A percentile compares a stretch with the other conserved stretches of the same genome.
Evolutionary conservation across 2,113 vertebrate genomes (phyloP).

Genomic region (Tragelaphus strepsiceros): DNA sequence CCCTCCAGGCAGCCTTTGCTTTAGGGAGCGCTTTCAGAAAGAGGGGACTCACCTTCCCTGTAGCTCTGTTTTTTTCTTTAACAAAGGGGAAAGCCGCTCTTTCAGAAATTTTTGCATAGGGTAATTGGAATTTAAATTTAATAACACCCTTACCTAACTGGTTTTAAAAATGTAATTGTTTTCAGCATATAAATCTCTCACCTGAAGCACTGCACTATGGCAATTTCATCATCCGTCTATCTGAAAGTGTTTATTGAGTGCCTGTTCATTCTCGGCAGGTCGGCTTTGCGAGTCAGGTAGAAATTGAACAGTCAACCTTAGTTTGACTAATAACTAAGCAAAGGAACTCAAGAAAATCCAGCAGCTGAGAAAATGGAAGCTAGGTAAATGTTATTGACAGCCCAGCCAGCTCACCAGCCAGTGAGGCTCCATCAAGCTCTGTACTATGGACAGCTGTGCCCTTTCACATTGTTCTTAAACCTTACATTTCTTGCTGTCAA

Average conservation of each 20-base stretch:
- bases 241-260: slow-evolving; percentile 33
- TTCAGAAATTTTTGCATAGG: slow-evolving; percentile 57
- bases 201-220: not conserved
- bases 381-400: not conserved
- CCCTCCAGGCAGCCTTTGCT: not conserved
- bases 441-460: not conserved
- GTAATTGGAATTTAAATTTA: slow-evolving; percentile 69
- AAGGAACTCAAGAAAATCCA: slow-evolving; percentile 18
- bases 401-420: not conserved
- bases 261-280: not conserved
- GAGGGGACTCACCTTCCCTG: not conserved
- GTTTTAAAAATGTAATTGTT: slow-evolving; percentile 61
- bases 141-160: slow-evolving; percentile 38
- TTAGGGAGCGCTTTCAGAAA: not conserved
- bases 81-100: slow-evolving; percentile 29
- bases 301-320: slow-evolving; percentile 56
- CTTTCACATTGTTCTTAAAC: not conserved
- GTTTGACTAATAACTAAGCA: slow-evolving; percentile 52
- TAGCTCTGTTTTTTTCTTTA: slow-evolving; percentile 45
- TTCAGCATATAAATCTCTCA: slow-evolving; percentile 53
- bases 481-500: not conserved
- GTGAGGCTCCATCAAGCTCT: not conserved
- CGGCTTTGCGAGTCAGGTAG: slow-evolving; percentile 23
- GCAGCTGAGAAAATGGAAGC: not conserved
- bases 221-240: slow-evolving; percentile 42